Conservation (phyloP, 2,888 invertebrate genomes). For the Tipula vernalis region DNA sequence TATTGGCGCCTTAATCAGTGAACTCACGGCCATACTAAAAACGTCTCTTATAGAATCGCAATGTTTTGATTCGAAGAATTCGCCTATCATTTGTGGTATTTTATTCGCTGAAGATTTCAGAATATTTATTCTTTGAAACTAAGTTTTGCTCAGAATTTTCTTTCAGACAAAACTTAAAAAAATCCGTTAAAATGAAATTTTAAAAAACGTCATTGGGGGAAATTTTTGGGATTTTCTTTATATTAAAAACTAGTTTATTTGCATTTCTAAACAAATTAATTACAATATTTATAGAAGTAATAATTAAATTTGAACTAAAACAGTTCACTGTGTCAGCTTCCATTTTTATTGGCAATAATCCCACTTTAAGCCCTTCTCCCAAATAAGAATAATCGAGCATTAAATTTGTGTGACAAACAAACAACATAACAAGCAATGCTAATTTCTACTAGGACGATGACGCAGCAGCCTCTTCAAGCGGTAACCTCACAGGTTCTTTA, state of each 20-base stretch:
- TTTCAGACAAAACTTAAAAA: too few species aligned
- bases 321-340: neutral
- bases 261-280: neutral
- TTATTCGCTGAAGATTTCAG: too few species aligned
- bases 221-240: neutral
- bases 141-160: too few species aligned
- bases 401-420: neutral
- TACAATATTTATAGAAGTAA: neutral
- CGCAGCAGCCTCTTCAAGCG: slow-evolving; percentile 28
- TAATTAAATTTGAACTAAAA: neutral
- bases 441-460: neutral
- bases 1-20: too few species aligned
- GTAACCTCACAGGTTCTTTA: slow-evolving; percentile 66
- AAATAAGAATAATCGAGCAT: neutral
- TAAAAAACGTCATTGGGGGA: too few species aligned
- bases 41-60: too few species aligned
- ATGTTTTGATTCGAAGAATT: too few species aligned
- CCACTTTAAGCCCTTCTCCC: neutral
- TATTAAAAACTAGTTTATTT: neutral
- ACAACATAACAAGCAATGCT: neutral
- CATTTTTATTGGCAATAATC: neutral
- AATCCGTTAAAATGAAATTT: too few species aligned
- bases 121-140: too few species aligned
- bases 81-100: too few species aligned
- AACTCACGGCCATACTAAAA: too few species aligned